phyloP scores from a whole-genome alignment of 2,113 vertebrate species.

The Cebidichthys violaceus region DNA sequence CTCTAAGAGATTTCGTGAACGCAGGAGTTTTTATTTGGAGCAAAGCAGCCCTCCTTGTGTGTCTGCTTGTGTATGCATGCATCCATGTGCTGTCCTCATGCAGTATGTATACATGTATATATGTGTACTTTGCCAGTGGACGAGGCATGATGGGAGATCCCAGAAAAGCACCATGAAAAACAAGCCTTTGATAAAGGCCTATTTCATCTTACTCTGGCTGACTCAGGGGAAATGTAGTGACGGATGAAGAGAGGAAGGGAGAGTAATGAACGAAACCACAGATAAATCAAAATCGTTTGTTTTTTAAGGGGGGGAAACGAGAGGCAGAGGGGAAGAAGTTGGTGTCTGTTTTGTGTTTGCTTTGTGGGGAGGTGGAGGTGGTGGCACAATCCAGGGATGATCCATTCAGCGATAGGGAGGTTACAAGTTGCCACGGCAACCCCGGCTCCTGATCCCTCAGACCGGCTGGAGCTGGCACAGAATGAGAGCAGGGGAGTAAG shows the following conservation, averaged over 20 bases:
- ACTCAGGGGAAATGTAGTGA: background rate
- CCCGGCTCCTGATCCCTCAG: slow-evolving; percentile 63
- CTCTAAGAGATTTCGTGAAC: background rate
- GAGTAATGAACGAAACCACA: background rate
- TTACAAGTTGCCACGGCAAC: slow-evolving; percentile 79
- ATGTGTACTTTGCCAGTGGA: background rate
- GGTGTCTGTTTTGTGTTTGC: slow-evolving; percentile 12
- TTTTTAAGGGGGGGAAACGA: background rate
- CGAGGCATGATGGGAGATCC: slow-evolving; percentile 39
- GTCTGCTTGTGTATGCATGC: background rate
- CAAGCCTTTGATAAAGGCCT: slow-evolving; percentile 24
- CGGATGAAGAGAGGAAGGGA: background rate
- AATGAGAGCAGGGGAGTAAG: slow-evolving; percentile 46
- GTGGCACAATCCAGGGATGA: slow-evolving; percentile 58
- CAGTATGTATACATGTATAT: background rate
- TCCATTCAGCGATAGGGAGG: slow-evolving; percentile 59
- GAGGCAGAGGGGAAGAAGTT: background rate
- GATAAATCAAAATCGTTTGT: background rate
- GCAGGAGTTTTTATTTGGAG: background rate
- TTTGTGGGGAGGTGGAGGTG: slow-evolving; percentile 17
- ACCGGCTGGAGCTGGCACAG: slow-evolving; percentile 68
- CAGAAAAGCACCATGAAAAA: slow-evolving; percentile 17
- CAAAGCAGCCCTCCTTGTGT: background rate
- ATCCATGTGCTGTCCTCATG: background rate
- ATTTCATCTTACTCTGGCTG: slow-evolving; percentile 8